Evolutionary conservation across 2,888 invertebrate species (phyloP), one percentile per base, ranked within the genome.

Genomic region (Spatulosminthurus flaviceps): DNA sequence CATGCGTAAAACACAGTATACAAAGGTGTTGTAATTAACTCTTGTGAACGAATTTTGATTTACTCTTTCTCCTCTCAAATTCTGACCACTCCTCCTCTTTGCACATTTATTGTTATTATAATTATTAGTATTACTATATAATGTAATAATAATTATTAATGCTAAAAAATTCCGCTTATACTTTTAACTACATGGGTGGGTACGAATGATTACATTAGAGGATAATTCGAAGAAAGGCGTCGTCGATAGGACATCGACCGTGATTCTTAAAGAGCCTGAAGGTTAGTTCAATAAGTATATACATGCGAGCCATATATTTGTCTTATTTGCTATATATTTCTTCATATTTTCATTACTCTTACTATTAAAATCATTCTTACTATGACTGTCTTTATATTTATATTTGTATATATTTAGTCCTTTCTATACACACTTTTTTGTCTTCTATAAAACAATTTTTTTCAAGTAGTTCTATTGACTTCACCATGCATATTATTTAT

Each of bases 181-280:
- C 60, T 60, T 16, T 60, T 21, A 21, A 66, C 29, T 28, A 28
- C 9, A 41, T 72, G 72, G 43, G 72, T 72, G n/a, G 72, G 72
- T 21, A 22, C 13, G 4, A 72, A 42, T 72, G 41, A 42, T 72
- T 16, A 13, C 2, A 80, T 73, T 82, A 81, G 83, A 82, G 82
- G 84, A 84, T 60, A 7, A 9, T 11, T 77, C 77, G 21, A 69
- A 41, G 70, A 95, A 95, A 90, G 93, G 93, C 90, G 94, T 93
- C 88, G 95, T 95, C 90, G 95, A 95, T 90, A 93, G 95, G 90
- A 94, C 95, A 89, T 94, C 95, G 89, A 95, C 95, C 88, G 95
- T 95, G 88, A 95, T 95, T 90, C 94, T 94, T 88, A 95, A 95
- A 92, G 95, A 95, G 87, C 94, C 94, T 86, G 95, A 95, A 91